Evolutionary conservation across 2,113 vertebrate species (phyloP).

Genomic region (human (Homo sapiens)): GRCh38 chr5:66541001-66541500

Average conservation of each 20-base stretch:
- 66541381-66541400: not conserved
- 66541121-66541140: not conserved
- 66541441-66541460: not conserved
- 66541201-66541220: not conserved
- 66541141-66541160: not conserved
- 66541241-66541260: not conserved
- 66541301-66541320: not conserved
- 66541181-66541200: not conserved
- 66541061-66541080: not conserved
- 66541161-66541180: not conserved
- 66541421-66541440: not conserved
- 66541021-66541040: not conserved
- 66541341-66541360: not conserved
- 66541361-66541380: conserved; percentile 12
- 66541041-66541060: no score
- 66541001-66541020: not conserved
- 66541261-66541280: not conserved
- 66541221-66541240: not conserved
- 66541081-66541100: not conserved
- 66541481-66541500: not conserved
- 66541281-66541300: not conserved
- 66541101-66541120: not conserved
- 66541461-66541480: not conserved
- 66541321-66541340: not conserved
- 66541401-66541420: not conserved